Conservation (phyloP, 2,113 vertebrate species). For the Anolis carolinensis region DNA sequence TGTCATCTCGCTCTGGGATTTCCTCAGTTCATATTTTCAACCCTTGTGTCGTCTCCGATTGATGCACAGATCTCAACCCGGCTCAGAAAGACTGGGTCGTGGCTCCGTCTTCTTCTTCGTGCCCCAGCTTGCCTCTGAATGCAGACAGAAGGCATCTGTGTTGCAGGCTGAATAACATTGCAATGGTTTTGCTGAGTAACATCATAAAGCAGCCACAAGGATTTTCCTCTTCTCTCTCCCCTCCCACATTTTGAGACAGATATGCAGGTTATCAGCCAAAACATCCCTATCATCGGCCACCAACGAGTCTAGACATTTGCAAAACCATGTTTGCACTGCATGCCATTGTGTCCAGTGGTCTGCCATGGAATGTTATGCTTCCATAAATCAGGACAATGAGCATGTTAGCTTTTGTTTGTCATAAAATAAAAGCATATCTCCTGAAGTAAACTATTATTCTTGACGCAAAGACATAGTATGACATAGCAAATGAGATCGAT, state of each 20-base stretch:
- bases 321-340: background rate
- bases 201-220: background rate
- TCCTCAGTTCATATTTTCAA: background rate
- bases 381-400: background rate
- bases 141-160: background rate
- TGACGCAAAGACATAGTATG: too few relatives aligned
- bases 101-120: conserved; percentile 51
- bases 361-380: background rate
- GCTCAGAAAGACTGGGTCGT: background rate
- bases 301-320: background rate
- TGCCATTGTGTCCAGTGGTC: background rate
- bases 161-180: background rate
- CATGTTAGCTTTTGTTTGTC: background rate
- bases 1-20: conserved; percentile 25
- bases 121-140: conserved; percentile 46
- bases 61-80: conserved; percentile 22
- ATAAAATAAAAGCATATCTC: too few relatives aligned
- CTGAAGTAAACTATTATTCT: too few relatives aligned
- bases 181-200: background rate
- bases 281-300: background rate
- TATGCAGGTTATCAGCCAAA: background rate
- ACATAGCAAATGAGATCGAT: too few relatives aligned
- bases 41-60: conserved; percentile 51
- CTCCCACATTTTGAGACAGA: background rate
- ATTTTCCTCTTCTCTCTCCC: background rate